Conservation (phyloP, 2,113 vertebrate species). For the Odontesthes bonariensis region DNA sequence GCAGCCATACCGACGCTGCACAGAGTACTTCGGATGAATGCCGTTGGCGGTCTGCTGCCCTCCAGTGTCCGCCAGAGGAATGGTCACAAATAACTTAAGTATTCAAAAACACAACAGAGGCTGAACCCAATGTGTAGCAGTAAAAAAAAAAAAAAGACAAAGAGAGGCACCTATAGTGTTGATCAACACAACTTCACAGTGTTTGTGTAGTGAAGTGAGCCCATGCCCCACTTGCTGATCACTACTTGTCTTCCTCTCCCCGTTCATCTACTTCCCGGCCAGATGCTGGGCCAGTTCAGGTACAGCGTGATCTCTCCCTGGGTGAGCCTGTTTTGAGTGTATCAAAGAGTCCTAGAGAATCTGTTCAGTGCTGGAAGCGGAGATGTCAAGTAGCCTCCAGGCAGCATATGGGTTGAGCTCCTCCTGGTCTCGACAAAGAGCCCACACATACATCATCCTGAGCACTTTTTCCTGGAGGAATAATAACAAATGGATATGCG, state of each 20-base stretch:
- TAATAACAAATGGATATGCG: background rate
- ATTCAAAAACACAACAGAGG: background rate
- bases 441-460: constrained; percentile 96
- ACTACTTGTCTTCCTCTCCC: background rate
- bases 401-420: constrained; percentile 93
- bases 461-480: constrained; percentile 90
- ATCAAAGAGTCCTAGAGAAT: constrained; percentile 85
- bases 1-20: background rate
- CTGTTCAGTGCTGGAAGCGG: constrained; percentile 93
- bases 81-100: background rate
- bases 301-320: constrained; percentile 29
- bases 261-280: background rate
- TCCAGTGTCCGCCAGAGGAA: constrained; percentile 53
- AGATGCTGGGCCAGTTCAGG: constrained; percentile 4
- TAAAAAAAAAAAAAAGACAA: background rate
- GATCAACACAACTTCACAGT: constrained; percentile 10
- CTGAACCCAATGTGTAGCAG: background rate
- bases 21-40: background rate
- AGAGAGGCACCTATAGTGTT: constrained; percentile 10
- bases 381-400: constrained; percentile 96
- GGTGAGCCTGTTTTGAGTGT: constrained; percentile 29
- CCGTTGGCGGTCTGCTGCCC: constrained; percentile 57
- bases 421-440: constrained; percentile 94
- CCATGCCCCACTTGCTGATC: constrained; percentile 5
- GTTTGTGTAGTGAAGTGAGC: background rate